Evolutionary conservation across 2,113 vertebrate species (phyloP).

Genomic region (Rhipidura dahli): DNA sequence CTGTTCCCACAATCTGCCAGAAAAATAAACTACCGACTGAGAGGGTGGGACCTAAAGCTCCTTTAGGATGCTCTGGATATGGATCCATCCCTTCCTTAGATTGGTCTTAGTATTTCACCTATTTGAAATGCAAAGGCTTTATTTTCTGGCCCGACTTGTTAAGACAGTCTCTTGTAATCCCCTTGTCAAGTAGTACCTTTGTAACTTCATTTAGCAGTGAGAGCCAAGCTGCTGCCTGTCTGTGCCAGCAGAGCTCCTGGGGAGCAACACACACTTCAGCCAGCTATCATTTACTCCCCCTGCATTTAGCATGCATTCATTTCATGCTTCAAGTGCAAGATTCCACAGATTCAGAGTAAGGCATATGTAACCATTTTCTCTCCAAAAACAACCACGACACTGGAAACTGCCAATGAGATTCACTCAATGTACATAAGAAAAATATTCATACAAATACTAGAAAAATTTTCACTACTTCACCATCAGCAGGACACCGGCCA

Average conservation of each 20-base stretch:
- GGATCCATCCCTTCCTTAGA: not conserved
- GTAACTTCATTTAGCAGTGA: not conserved
- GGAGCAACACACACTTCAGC: not conserved
- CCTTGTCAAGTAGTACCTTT: not conserved
- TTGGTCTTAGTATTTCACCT: not conserved
- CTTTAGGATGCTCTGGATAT: not conserved
- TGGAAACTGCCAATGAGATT: not conserved
- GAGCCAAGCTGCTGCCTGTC: not conserved
- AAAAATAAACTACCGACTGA: not conserved
- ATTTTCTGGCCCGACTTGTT: not conserved
- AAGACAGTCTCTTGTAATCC: not conserved
- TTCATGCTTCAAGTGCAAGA: not conserved
- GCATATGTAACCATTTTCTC: not conserved
- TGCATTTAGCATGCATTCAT: not conserved
- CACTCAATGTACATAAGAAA: not conserved
- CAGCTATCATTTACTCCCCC: not conserved
- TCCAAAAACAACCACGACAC: not conserved
- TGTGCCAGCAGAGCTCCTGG: not conserved
- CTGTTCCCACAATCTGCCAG: not conserved
- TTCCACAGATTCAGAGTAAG: not conserved
- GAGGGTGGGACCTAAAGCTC: not conserved
- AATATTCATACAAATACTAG: not conserved
- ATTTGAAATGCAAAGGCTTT: not conserved
- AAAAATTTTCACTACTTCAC: not conserved
- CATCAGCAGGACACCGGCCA: accelerated